Evolutionary conservation across 2,888 invertebrate species (phyloP).

Genomic region (Chirona hameri): DNA sequence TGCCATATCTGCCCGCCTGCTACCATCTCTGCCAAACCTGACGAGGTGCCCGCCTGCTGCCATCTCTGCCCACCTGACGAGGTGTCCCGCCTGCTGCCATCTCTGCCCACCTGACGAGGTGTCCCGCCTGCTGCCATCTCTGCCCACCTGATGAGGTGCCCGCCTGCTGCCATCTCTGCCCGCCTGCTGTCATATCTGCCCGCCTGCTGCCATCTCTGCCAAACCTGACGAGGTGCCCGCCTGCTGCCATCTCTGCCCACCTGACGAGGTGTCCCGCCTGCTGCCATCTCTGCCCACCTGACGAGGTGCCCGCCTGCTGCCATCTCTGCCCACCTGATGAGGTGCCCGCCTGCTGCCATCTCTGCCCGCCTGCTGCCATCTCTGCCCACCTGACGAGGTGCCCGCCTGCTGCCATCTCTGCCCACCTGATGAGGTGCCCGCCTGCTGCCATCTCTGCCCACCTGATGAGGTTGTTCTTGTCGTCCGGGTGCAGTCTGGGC

Average conservation of each 20-base stretch:
- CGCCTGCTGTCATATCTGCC: conserved; percentile 33
- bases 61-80: too few species aligned
- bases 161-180: conserved; percentile 31
- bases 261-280: too few species aligned
- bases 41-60: too few species aligned
- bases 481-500: conserved; percentile 37
- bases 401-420: not conserved
- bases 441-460: conserved; percentile 33
- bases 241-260: too few species aligned
- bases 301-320: too few species aligned
- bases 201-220: conserved; percentile 31
- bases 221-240: conserved; percentile 39
- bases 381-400: too few species aligned
- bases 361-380: conserved; percentile 39
- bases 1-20: too few species aligned
- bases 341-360: too few species aligned
- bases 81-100: too few species aligned
- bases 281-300: conserved; percentile 37
- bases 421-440: not conserved
- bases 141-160: too few species aligned
- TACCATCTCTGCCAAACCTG: conserved; percentile 37
- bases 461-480: conserved; percentile 39
- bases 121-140: too few species aligned
- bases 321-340: too few species aligned
- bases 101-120: conserved; percentile 39